Evolutionary conservation across 2,888 invertebrate genomes (phyloP).

Genomic region (Agrotis segetum): DNA sequence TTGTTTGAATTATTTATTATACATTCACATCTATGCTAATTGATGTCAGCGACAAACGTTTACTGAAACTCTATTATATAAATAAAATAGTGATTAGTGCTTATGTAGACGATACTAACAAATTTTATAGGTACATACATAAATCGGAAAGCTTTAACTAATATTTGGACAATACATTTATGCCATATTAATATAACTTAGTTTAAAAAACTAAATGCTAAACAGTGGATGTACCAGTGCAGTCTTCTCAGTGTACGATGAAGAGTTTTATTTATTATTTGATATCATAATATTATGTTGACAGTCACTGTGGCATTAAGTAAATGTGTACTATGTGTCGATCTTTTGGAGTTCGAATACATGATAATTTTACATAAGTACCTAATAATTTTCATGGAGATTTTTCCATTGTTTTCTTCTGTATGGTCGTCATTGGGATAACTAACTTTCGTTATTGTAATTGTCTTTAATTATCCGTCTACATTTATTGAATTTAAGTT

Average conservation of each 20-base stretch:
- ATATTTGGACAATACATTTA: slow-evolving; percentile 79
- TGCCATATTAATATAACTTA: slow-evolving; percentile 80
- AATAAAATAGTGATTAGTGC: slow-evolving; percentile 64
- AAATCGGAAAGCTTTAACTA: slow-evolving; percentile 84
- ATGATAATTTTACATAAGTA: slow-evolving; percentile 10
- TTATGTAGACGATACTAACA: slow-evolving; percentile 72
- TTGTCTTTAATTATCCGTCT: neutral
- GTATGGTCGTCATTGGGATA: slow-evolving; percentile 18
- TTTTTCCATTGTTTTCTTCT: slow-evolving; percentile 9
- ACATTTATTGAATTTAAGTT: neutral
- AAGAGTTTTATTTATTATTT: slow-evolving; percentile 66
- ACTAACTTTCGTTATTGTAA: slow-evolving; percentile 32
- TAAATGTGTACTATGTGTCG: slow-evolving; percentile 19
- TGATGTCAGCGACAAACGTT: slow-evolving; percentile 59
- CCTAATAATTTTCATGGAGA: neutral
- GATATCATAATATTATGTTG: slow-evolving; percentile 71
- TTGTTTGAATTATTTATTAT: slow-evolving; percentile 66
- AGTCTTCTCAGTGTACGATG: slow-evolving; percentile 58
- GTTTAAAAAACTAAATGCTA: slow-evolving; percentile 69
- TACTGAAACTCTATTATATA: slow-evolving; percentile 57
- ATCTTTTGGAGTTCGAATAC: slow-evolving; percentile 41
- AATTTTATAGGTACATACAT: slow-evolving; percentile 70
- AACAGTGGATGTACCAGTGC: slow-evolving; percentile 53
- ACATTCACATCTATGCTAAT: slow-evolving; percentile 59
- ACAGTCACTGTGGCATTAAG: slow-evolving; percentile 56